Evolutionary conservation across 1,140 invertebrate species (phyloP).

Genomic region (Lordiphosa mommai): DNA sequence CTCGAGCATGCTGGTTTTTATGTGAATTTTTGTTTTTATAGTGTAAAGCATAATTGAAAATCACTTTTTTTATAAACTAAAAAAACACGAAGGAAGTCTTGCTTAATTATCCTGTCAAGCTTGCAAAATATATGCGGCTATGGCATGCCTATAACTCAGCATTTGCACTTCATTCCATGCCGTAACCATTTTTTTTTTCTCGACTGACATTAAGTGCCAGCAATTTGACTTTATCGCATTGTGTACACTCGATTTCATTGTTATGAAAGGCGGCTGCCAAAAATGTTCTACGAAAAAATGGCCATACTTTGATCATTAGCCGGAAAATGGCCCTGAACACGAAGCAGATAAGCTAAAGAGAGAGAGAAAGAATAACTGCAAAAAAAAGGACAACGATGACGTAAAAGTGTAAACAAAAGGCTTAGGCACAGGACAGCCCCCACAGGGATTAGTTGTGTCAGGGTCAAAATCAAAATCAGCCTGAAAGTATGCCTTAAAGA

Average conservation of each 20-base stretch:
- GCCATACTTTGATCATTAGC: conserved; percentile 63
- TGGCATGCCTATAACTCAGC: conserved; percentile 40
- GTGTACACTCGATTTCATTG: conserved; percentile 69
- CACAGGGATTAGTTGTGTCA: conserved; percentile 39
- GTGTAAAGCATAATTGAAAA: conserved; percentile 60
- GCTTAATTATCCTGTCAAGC: conserved; percentile 27
- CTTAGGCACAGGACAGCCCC: conserved; percentile 14
- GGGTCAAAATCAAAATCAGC: conserved; percentile 31
- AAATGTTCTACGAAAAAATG: conserved; percentile 22
- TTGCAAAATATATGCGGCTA: conserved; percentile 4
- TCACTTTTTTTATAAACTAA: conserved; percentile 50
- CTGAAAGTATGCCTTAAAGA: conserved; percentile 29
- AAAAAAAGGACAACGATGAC: neutral
- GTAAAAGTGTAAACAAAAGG: conserved; percentile 41
- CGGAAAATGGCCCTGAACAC: conserved; percentile 47
- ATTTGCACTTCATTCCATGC: conserved; percentile 44
- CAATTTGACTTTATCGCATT: conserved; percentile 60
- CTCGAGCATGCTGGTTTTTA: conserved; percentile 39
- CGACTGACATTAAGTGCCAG: conserved; percentile 27
- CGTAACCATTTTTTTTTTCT: conserved; percentile 35
- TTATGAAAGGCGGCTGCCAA: conserved; percentile 38
- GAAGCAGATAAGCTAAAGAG: conserved; percentile 38
- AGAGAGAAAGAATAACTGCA: neutral
- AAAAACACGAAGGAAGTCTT: conserved; percentile 16
- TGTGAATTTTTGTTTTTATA: neutral